Evolutionary conservation across 2,888 invertebrate genomes (phyloP), one percentile per base, ranked within the genome.

Genomic region (Ichneumoninae sp.): DNA sequence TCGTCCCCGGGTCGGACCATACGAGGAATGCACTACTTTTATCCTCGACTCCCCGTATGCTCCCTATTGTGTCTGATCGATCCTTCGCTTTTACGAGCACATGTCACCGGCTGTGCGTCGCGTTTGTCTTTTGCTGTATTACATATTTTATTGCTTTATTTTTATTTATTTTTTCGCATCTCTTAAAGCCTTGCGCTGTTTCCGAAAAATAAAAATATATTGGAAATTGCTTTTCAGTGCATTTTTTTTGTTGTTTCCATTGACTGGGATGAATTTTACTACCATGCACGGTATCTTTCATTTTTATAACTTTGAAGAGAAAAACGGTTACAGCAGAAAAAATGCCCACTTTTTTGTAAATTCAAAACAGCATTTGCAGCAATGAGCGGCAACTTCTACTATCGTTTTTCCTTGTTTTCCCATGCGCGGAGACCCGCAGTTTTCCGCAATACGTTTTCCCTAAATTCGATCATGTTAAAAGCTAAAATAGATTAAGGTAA

Each of bases 21-120:
- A 50, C 74, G 19, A 36, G 47, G 68, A 80, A 22, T 36, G 44
- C 22, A 71, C 79, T 80, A 83, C 83, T 80, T 70, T 54, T 26
- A 10, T 26, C 65, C 10, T 36, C 40, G 19, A 54, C 16, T 54
- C n/a, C 26, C 44, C 26, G 26, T 19, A 40, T 68, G 19, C 66
- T 54, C 47, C 36, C 22, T 52, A 70, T 65, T 70, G 44, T 22
- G 54, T 65, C 40, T 36, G 36, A 71, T 71, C 54, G 57, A 71
- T 71, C 40, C 57, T 22, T 40, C 13, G 19, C 57, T 40, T 57
- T 16, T 10, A 57, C 16, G 40, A n/a, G 16, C 6, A 22, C 8
- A 16, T 57, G 57, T 22, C 54, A 40, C 40, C 36, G 22, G 54
- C 13, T 57, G 57, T 26, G 22, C 10, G 8, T 10, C 8, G 22